Base-by-base conservation (phyloP, 2,113 vertebrate genomes). In the Xiphophorus hellerii region DNA sequence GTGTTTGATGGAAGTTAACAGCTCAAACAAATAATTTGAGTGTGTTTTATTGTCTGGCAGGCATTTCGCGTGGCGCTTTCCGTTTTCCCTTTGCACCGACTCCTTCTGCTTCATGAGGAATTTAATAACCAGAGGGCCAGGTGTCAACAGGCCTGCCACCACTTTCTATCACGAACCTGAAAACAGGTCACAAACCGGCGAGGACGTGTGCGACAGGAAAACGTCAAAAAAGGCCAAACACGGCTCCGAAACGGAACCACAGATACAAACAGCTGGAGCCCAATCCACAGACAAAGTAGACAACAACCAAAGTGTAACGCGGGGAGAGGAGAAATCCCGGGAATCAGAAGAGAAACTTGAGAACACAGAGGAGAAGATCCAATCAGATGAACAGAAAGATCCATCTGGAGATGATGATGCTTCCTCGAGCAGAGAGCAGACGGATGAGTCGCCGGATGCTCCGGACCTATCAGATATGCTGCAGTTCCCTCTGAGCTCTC, bases 61-160 rank as follows among this genome's bases (percentile, higher is more conserved):
- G 90, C 93, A 95, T 60, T 99, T 99, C 54, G 94, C 95, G 0
- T 99, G 97, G 96, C 94, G 98, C 1, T 97, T 98, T 87, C 98
- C 97, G 2, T 93, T 90, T 66, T 90, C 92, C 0, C 72, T 96
- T 30, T 97, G 94, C 87, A 95, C 95, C 0, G 97, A 99, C 12
- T 92, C 95, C 0, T 96, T 94, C 83, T 93, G 94, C 86, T 97
- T 97, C 89, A 66, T 97, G 0, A 87, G 92, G 78, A 93, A 58
- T 62, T 85, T 99, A 1, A 90, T 87, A 22, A 77, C 91, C 30
- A 92, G 82, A 0, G 92, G 94, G 63, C 28, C n/a, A 0, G 80
- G 35, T 39, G 89, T 91, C 17, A 90, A 96, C 79, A 78, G 88
- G 73, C 88, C 91, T 0, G 76, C 92, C 71, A 81, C 39, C 0